phyloP scores from a whole-genome alignment of 2,797 vertebrate species.

The Crenichthys baileyi region DNA sequence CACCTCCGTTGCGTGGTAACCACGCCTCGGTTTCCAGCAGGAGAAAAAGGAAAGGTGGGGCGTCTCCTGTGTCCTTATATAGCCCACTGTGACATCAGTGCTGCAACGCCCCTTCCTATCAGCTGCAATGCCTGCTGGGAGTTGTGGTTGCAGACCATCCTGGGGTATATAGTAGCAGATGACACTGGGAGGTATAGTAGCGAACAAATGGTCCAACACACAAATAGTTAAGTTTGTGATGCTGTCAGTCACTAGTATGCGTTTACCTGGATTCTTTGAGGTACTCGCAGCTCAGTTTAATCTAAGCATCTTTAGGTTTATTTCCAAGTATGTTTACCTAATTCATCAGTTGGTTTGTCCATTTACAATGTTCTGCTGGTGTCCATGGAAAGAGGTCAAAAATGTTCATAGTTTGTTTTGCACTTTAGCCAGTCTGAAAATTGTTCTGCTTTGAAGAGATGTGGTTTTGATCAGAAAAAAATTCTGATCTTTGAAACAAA shows the following conservation, averaged over 20 bases:
- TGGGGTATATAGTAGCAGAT: no score
- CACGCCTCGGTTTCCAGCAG: no score
- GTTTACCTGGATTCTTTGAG: not conserved
- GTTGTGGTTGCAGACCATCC: no score
- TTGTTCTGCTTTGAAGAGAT: constrained; percentile 18
- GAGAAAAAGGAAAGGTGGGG: no score
- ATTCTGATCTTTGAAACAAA: not conserved
- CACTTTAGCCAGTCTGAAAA: constrained; percentile 28
- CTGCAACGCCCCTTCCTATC: no score
- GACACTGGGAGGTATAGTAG: no score
- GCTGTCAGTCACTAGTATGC: not conserved
- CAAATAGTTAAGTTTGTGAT: constrained; percentile 28
- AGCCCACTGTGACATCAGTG: no score
- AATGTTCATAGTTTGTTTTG: constrained; percentile 60
- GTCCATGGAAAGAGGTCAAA: constrained; percentile 55
- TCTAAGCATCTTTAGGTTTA: constrained; percentile 23
- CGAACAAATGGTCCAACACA: not conserved
- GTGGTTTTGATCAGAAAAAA: not conserved
- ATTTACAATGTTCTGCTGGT: constrained; percentile 63
- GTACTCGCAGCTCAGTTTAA: constrained; percentile 28
- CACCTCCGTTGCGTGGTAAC: no score
- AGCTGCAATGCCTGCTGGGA: no score
- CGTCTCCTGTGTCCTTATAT: no score
- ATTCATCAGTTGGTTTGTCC: constrained; percentile 58
- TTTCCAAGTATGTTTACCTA: constrained; percentile 43